Evolutionary conservation across 64 coral and sea anemone genomes (phyloP), one percentile per base, ranked within the genome.

Genomic region (Platygyra sinensis): DNA sequence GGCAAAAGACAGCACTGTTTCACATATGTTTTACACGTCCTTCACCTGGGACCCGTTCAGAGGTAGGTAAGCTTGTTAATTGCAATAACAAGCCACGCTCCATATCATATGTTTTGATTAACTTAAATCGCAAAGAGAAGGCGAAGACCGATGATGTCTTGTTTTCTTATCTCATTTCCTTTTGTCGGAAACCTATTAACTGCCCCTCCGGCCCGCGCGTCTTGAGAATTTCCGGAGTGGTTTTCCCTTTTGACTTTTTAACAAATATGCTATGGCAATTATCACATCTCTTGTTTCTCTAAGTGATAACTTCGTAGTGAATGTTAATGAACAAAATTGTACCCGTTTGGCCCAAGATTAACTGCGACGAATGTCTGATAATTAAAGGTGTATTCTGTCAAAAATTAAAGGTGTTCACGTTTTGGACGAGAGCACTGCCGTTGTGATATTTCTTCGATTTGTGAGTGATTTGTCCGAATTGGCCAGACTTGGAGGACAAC

Each of bases 41-140:
- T 85, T 27, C 81, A 85, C 16, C 62, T 85, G 20, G 81, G 81
- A 71, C 81, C 81, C 12, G 62, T 85, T 36, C 46, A 39, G 62
- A 85, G 81, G 81, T 85, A 72, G 46, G 81, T 10, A 69, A 69
- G 65, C 65, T 69, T 10, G 65, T 7, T 25, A 69, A 69, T 69
- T 69, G 29, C 22, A n/a, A n/a, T 11, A 69, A 69, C 4, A n/a
- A 50, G 60, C 31, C 18, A 51, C 63, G 60, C 52, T 51, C 25
- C 10, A 28, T n/a, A 6, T 71, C 10, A 28, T n/a, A 6, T 71
- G 6, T 9, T 57, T 16, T 13, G 9, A 57, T 57, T 57, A 57
- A 0, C 54, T 57, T 2, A 17, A 67, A 51, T 71, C 38, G 20
- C 32, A 36, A 20, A 20, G 17, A 39, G 38, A 13, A 19, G 22